Base-by-base conservation (phyloP, 2,888 invertebrate species). In the Drosophila yooni region DNA sequence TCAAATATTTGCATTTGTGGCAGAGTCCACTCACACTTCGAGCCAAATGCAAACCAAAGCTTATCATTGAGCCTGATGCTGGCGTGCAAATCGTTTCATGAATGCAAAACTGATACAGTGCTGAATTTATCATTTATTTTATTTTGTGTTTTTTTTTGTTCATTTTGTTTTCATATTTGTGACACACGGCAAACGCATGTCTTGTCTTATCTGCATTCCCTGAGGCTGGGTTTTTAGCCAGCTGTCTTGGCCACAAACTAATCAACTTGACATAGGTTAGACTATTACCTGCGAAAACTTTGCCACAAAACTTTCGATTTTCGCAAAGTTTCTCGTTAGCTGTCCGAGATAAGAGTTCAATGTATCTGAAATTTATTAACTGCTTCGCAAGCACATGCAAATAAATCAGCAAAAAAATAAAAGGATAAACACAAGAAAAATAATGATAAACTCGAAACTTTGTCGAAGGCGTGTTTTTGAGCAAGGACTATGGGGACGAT, bases 351-450 rank as follows among this genome's bases (percentile, higher is more conserved):
- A 79, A 77, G 68, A 76, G 71, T 74, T 77, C 57, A 57, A 70
- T 79, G 68, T 70, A 81, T 79, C 76, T 79, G 65, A 84, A 85
- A 89, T 88, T 88, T 88, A 89, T 88, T 85, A 88, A 89, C 87
- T 83, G 75, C 71, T 71, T 71, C 60, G 57, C 69, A 59, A 74
- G 67, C 58, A 74, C 67, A 73, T 89, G 85, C 77, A 85, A 89
- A 87, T 87, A 87, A 87, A 87, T 89, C 88, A 88, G 73, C 40
- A 62, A 61, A 59, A 60, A 59, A 76, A 71, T 46, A 76, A 71
- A 50, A 53, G 40, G 54, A 66, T 60, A 34, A 36, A 46, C 15
- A 46, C 15, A 46, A 46, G 46, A 15, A 46, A 76, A 57, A 29
- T 38, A 71, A 67, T 71, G 74, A 71, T 68, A 79, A 74, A 57